Percentiles rank a stretch among this genome's conserved stretches.
Evolutionary conservation across 2,113 vertebrate species (phyloP).

Genomic region (Ageneiosus marmoratus): DNA sequence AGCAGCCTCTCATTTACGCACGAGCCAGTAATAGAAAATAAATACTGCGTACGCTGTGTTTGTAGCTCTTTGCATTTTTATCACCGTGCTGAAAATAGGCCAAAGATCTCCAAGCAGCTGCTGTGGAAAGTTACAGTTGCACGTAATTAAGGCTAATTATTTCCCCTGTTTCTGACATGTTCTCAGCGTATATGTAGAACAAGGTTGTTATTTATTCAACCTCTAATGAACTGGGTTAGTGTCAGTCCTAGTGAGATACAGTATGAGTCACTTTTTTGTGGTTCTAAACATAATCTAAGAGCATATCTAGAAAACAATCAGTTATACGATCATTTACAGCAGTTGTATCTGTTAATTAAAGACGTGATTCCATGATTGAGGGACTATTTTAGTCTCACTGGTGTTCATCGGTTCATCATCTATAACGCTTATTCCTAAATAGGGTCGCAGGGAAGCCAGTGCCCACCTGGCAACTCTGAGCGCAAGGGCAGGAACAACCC

Average conservation of each 20-base stretch:
- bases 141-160: conserved; percentile 68
- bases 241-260: conserved; percentile 15
- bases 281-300: background rate
- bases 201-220: background rate
- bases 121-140: conserved; percentile 54
- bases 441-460: too few relatives aligned
- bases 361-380: background rate
- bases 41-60: background rate
- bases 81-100: conserved; percentile 11
- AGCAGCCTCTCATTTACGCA: background rate
- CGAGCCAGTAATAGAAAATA: background rate
- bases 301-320: background rate
- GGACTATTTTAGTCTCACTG: background rate
- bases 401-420: too few relatives aligned
- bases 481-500: too few relatives aligned
- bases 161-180: conserved; percentile 31
- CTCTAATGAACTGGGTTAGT: conserved; percentile 31
- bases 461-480: too few relatives aligned
- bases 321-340: background rate
- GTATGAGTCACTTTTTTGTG: background rate
- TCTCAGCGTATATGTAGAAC: background rate
- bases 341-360: background rate
- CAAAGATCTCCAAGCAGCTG: conserved; percentile 59
- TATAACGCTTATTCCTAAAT: too few relatives aligned
- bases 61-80: background rate